Evolutionary conservation across 2,888 invertebrate genomes (phyloP).

Genomic region (Drosophila quasianomalipes): DNA sequence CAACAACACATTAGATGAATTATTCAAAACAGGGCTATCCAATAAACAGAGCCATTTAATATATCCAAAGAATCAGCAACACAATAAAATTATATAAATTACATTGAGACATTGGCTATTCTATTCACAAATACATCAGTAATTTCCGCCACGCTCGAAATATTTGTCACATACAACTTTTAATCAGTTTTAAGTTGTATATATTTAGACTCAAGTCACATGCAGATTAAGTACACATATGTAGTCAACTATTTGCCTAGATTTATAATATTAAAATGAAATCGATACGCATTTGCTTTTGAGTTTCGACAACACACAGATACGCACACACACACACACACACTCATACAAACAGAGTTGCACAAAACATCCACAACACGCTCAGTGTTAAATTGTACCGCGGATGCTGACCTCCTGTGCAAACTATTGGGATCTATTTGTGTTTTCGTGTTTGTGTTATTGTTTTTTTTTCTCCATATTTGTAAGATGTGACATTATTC

Average conservation of each 20-base stretch:
- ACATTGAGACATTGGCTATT: neutral
- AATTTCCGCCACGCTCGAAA: neutral
- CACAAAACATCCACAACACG: neutral
- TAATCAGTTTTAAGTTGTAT: conserved; percentile 11
- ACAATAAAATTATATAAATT: neutral
- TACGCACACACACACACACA: conserved; percentile 17
- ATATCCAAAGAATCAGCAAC: neutral
- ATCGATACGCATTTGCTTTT: conserved; percentile 35
- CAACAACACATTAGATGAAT: neutral
- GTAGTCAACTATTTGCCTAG: conserved; percentile 24
- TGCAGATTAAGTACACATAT: conserved; percentile 9
- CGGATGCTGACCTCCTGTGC: conserved; percentile 45
- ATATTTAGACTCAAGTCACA: conserved; percentile 3
- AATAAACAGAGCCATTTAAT: no score
- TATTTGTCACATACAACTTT: neutral
- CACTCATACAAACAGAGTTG: conserved; percentile 5
- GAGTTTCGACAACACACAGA: conserved; percentile 29
- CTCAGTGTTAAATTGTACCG: neutral
- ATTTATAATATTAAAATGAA: conserved; percentile 10
- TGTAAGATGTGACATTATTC: conserved; percentile 42
- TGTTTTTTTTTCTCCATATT: conserved; percentile 13
- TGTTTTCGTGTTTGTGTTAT: conserved; percentile 64
- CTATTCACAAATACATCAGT: neutral
- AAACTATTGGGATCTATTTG: conserved; percentile 43
- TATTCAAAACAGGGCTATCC: no score